phyloP scores from a whole-genome alignment of 2,797 vertebrate species.

The Gallinago solitaria region DNA sequence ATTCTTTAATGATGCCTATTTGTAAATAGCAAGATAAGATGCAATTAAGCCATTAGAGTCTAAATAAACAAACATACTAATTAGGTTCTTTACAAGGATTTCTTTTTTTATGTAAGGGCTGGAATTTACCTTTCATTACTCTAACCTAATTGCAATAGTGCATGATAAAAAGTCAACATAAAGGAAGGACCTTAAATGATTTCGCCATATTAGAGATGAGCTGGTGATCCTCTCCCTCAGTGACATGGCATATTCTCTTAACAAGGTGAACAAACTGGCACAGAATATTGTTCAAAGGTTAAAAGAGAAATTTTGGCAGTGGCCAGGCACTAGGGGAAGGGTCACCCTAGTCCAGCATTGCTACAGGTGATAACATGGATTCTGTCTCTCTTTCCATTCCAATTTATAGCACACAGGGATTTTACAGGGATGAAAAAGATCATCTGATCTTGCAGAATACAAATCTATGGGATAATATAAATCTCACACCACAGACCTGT shows the following conservation, averaged over 20 bases:
- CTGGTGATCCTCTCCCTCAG: background rate
- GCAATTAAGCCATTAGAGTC: constrained; percentile 82
- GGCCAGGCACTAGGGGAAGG: background rate
- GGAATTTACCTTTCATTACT: constrained; percentile 86
- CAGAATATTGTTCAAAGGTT: background rate
- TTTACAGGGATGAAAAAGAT: background rate
- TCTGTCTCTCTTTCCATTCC: background rate
- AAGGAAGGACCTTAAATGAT: constrained; percentile 69
- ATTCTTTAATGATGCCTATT: constrained; percentile 80
- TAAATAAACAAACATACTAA: constrained; percentile 82
- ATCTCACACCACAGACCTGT: background rate
- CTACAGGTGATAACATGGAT: background rate
- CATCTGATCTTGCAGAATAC: background rate
- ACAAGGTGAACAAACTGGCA: background rate
- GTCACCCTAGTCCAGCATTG: background rate
- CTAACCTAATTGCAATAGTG: constrained; percentile 80
- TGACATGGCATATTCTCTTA: background rate
- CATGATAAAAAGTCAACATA: constrained; percentile 72
- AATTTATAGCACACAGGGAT: background rate
- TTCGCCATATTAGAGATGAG: constrained; percentile 12
- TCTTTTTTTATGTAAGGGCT: constrained; percentile 67
- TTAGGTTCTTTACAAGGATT: constrained; percentile 77
- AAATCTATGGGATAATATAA: background rate
- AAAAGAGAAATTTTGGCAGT: background rate
- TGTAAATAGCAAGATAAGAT: constrained; percentile 84